A percentile compares a stretch with the other conserved stretches of the same genome.
Conservation (phyloP, 2,113 vertebrate species). For the Tauraco erythrolophus region DNA sequence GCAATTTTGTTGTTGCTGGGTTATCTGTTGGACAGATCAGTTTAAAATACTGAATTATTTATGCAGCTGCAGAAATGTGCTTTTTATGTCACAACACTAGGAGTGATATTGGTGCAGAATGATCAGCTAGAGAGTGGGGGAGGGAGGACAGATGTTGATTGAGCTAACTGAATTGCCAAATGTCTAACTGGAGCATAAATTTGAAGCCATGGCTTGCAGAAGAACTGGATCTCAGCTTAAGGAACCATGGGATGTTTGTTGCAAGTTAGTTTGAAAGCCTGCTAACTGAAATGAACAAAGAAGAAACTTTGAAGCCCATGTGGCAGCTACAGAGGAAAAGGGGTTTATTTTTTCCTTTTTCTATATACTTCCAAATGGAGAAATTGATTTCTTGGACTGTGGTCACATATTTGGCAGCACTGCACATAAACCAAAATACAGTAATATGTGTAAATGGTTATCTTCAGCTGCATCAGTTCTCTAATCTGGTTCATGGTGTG, state of each 20-base stretch:
- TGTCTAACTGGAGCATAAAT: not conserved
- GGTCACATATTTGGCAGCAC: not conserved
- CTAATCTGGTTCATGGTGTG: not conserved
- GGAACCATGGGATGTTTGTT: not conserved
- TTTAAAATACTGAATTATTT: not conserved
- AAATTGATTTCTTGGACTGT: not conserved
- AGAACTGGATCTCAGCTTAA: not conserved
- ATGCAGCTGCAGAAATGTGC: not conserved
- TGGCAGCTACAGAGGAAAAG: not conserved
- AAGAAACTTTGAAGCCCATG: not conserved
- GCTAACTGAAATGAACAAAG: not conserved
- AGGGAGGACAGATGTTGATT: not conserved
- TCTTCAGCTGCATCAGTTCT: not conserved
- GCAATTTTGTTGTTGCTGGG: not conserved
- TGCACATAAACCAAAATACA: not conserved
- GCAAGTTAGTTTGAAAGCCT: not conserved
- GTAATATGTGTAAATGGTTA: not conserved
- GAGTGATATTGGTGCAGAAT: accelerated
- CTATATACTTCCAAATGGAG: not conserved
- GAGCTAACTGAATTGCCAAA: not conserved
- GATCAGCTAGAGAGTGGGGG: not conserved
- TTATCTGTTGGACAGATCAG: not conserved
- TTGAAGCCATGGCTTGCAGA: not conserved
- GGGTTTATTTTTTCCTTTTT: not conserved
- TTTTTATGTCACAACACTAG: not conserved